These are phyloP conservation scores for Takifugu rubripes DNA, from an alignment of 2,797 vertebrate species.

Conservation along the genomic window DNA sequence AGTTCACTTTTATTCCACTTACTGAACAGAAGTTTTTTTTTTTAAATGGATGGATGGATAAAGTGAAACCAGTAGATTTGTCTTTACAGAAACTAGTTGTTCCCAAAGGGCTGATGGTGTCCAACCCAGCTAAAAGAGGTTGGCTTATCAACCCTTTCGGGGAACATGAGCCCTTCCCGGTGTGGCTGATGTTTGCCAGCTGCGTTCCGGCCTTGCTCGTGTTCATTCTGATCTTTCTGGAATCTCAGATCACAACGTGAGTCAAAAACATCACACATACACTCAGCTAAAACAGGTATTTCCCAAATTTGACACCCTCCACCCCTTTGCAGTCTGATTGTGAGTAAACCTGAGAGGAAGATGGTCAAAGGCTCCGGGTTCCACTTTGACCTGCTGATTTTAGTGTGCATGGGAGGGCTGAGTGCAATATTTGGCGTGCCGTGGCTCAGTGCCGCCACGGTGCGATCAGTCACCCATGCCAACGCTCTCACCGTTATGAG, in stretches of 20 bases:
- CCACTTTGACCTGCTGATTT: slow-evolving; percentile 90
- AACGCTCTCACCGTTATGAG: slow-evolving; percentile 93
- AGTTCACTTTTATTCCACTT: neutral
- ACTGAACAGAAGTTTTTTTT: neutral
- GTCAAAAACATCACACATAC: slow-evolving; percentile 27
- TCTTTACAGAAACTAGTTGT: slow-evolving; percentile 87
- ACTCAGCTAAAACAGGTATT: neutral
- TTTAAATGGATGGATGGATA: too few species aligned
- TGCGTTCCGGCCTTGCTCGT: slow-evolving; percentile 86
- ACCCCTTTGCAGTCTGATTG: slow-evolving; percentile 79
- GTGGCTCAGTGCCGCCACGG: slow-evolving; percentile 95
- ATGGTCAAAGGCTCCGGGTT: slow-evolving; percentile 94
- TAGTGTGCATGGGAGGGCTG: slow-evolving; percentile 92
- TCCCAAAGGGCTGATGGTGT: slow-evolving; percentile 85
- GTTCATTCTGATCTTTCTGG: slow-evolving; percentile 98
- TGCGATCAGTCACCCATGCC: slow-evolving; percentile 91
- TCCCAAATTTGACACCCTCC: neutral
- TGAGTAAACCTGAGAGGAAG: slow-evolving; percentile 95
- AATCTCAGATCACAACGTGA: slow-evolving; percentile 98
- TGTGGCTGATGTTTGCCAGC: slow-evolving; percentile 90
- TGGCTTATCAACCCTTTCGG: slow-evolving; percentile 93
- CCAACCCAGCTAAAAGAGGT: slow-evolving; percentile 73
- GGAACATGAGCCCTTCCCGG: slow-evolving; percentile 54
- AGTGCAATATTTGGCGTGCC: slow-evolving; percentile 89
- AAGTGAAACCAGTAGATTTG: slow-evolving; percentile 3